Base-by-base conservation (phyloP, 2,888 invertebrate genomes). In the Oasisia sp. region DNA sequence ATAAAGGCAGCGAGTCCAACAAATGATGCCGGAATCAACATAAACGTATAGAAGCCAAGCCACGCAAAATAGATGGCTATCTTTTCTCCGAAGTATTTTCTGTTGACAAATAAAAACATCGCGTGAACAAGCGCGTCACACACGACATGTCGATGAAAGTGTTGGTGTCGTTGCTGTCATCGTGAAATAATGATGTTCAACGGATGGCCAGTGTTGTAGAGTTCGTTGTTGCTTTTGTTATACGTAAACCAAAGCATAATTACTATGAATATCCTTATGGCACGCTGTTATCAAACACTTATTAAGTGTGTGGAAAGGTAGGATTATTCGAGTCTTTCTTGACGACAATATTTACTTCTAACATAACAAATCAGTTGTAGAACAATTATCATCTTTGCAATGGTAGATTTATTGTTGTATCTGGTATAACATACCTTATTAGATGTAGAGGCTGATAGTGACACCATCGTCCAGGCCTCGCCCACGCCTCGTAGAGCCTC, bases 41-140 rank as follows among this genome's bases (percentile, higher is more conserved):
- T 98, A 95, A 98, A 98, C 0, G 99, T 99, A 96, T 99, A 99
- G 96, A 98, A 99, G 19, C 99, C 99, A 92, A 99, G 97, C 99
- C 99, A 99, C 12, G 99, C 98, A 96, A 99, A 99, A 96, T 98
- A 98, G 92, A 98, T 97, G 0, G 98, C 98, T 95, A 99, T 95
- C 94, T 96, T 96, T 93, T 96, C 96, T 32, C 96, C 96, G 94
- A 95, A 96, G 93, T 96, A 96, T 12, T 94, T 93, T 92, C 96
- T 96, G 94, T 74, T 5, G 74, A 74, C 27, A 74, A 74, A 74
- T n/a, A 7, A 74, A 14, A 74, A 27, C 27, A 74, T n/a, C 27
- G 74, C 27, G 27, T n/a, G 27, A 74, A 19, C n/a, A 19, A 74
- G n/a, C 74, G n/a, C 27, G 19, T 74, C 74, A 74, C n/a, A 74